Conservation (phyloP, 2,113 vertebrate species). For the Pollimyrus isidori region DNA sequence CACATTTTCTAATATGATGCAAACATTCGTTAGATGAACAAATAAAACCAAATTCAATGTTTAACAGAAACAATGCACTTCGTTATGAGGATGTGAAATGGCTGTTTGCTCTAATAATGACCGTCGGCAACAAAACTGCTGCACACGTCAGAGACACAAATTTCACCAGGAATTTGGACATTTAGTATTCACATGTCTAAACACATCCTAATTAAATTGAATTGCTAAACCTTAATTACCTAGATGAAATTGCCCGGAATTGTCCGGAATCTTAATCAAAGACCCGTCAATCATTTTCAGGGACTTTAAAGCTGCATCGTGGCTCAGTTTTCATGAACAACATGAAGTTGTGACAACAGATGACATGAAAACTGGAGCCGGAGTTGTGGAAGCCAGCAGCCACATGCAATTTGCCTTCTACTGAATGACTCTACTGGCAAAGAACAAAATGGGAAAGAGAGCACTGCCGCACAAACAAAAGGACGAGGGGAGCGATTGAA, state of each 20-base stretch:
- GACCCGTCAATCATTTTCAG: background rate
- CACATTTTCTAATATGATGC: background rate
- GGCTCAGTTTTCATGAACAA: background rate
- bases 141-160: background rate
- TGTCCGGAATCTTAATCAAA: background rate
- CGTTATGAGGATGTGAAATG: background rate
- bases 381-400: slow-evolving; percentile 15
- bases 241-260: background rate
- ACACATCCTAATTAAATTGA: background rate
- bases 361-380: background rate
- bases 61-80: background rate
- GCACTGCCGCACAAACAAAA: background rate
- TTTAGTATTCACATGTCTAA: background rate
- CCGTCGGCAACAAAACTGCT: background rate
- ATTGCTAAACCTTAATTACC: background rate
- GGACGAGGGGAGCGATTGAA: background rate
- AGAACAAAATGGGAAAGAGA: background rate
- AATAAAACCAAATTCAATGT: background rate
- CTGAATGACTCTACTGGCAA: background rate
- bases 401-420: slow-evolving; percentile 43
- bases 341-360: slow-evolving; percentile 8
- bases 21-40: background rate
- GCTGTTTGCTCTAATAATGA: background rate
- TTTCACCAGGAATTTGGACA: background rate
- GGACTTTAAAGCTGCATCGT: background rate